Base-by-base conservation (phyloP, 2,888 invertebrate species). In the Eurois occulta region DNA sequence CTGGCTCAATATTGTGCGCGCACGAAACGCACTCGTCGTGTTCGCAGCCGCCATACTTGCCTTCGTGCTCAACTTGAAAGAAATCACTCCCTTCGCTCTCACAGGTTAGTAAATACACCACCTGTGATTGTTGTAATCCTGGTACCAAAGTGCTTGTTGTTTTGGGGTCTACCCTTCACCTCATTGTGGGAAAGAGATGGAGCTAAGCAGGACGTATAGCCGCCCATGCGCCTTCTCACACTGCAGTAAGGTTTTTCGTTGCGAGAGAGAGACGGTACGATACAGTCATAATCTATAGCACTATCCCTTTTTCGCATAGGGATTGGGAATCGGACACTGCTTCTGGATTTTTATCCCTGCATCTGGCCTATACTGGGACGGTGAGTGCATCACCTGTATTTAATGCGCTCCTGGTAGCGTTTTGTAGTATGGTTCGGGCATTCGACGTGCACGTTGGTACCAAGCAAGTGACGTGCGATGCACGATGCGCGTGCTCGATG, bases 11-110 rank as follows among this genome's bases (percentile, higher is more conserved):
- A 87, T 97, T 24, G 97, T 98, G 1, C 95, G 98, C 41, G 98
- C 98, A 0, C 96, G 98, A 77, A 99, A 99, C 94, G 98, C 98
- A 0, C 93, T 99, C 24, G 98, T 98, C 3, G 98, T 99, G 35
- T 95, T 98, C 72, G 90, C 97, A 1, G 98, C 98, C 10, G 97
- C 98, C 2, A 82, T 97, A 1, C 88, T 98, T 41, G 98, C 98
- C 0, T 96, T 91, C 77, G 79, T 88, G 0, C 87, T 97, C 60
- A 85, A 93, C 21, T 5, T 83, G 16, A 97, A 97, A 86, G 94
- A 97, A 0, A 80, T 95, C 0, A 91, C 96, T 68, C 98, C 98
- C 0, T 98, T 98, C 88, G 96, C 97, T 69, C 95, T 98, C n/a
- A 98, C 98, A 69, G 98, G 98, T 95, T 87, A 93, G 91, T 87